Evolutionary conservation across 2,797 vertebrate genomes (phyloP), one percentile per base, ranked within the genome.

Genomic region (Falco berigora): DNA sequence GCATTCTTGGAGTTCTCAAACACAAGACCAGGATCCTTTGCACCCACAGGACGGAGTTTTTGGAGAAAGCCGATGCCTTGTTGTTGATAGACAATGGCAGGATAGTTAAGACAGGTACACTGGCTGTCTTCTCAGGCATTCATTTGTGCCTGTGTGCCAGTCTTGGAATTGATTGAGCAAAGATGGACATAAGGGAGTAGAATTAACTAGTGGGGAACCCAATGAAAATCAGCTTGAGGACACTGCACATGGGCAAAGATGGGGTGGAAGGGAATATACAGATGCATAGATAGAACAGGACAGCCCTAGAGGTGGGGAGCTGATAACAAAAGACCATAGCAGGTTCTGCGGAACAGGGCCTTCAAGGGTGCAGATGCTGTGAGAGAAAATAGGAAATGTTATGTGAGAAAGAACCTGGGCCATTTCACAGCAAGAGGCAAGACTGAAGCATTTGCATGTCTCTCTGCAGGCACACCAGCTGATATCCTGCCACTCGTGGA

Each of bases 11-110:
- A 94, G 93, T 98, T 88, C 98, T 99, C 61, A 92, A 93, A 74
- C 95, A 98, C 80, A 99, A 98, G 94, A 99, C 99, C 75, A 98
- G 99, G 91, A 98, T 99, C 96, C 98, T 99, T 34, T 99, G 99
- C 96, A 99, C 99, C 2, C 99, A 99, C 96, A 98, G 99, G 53
- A 97, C 98, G 0, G 99, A 99, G 97, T 98, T 99, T 97, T 98
- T 99, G 97, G 97, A 98, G 92, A 98, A 97, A 80, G 99, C 99
- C 0, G 99, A 99, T 71, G 3, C 98, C 89, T 97, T 99, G 84
- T 92, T 99, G 42, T 98, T 99, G 82, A 98, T 99, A 98, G 98
- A 99, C 61, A 98, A 98, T 2, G 99, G 99, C 59, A 98, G 74
- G 18, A 98, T 99, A 73, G 23, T 99, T 75, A 98, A 92, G 92